phyloP scores from a whole-genome alignment of 2,797 vertebrate genomes.

The Emydoidea blandingii region DNA sequence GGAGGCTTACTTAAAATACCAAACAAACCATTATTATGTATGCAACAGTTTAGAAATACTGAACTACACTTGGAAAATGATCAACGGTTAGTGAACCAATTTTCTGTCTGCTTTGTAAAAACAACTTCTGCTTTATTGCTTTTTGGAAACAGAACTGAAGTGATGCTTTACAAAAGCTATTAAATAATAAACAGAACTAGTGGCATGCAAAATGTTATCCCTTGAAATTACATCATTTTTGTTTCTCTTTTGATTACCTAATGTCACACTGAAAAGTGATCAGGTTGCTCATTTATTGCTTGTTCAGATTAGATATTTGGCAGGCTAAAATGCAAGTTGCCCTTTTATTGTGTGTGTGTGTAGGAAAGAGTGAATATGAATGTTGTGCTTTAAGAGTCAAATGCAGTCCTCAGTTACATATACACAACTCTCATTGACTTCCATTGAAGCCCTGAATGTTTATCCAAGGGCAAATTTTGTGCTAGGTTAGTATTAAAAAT shows the following conservation, averaged over 20 bases:
- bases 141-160: conserved; percentile 73
- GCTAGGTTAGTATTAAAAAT: conserved; percentile 39
- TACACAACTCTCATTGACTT: neutral
- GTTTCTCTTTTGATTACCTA: conserved; percentile 47
- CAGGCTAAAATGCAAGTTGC: neutral
- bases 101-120: conserved; percentile 73
- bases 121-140: conserved; percentile 75
- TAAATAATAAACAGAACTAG: conserved; percentile 51
- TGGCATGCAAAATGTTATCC: conserved; percentile 23
- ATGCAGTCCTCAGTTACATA: rapidly evolving
- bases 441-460: neutral
- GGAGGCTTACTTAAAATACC: conserved; percentile 71
- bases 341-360: neutral
- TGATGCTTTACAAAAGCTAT: conserved; percentile 60
- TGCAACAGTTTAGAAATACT: conserved; percentile 67
- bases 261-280: conserved; percentile 43
- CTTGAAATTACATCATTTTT: conserved; percentile 53
- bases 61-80: conserved; percentile 68
- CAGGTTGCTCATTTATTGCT: conserved; percentile 22
- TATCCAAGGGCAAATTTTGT: neutral
- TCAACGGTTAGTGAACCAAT: conserved; percentile 70
- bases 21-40: conserved; percentile 55
- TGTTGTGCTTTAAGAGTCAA: neutral
- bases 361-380: neutral
- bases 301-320: conserved; percentile 7